These are phyloP conservation scores for Phania funesta DNA, from an alignment of 2,888 invertebrate species.

Conservation along the genomic window DNA sequence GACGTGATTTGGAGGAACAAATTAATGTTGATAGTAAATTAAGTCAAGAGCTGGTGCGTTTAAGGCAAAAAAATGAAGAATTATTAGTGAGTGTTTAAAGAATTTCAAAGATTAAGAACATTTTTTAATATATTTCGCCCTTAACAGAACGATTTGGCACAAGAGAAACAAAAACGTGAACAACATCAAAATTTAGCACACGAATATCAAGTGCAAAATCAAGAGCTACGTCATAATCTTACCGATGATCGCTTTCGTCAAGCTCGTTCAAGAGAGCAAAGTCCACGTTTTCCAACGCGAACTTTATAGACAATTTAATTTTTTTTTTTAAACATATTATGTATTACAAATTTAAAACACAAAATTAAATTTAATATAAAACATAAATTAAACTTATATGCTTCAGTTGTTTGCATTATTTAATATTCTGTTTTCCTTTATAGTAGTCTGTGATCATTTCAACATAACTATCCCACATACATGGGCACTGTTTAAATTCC, in stretches of 20 bases:
- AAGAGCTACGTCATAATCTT: conserved; percentile 77
- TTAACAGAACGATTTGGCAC: conserved; percentile 73
- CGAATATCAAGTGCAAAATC: conserved; percentile 76
- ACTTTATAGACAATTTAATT: conserved; percentile 54
- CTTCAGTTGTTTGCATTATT: neutral
- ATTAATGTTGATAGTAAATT: conserved; percentile 73
- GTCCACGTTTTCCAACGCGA: conserved; percentile 68
- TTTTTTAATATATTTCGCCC: conserved; percentile 3
- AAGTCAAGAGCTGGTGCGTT: conserved; percentile 75
- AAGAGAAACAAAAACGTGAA: conserved; percentile 73
- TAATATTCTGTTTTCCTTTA: conserved; percentile 14
- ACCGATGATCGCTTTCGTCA: conserved; percentile 77
- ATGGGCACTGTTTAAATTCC: conserved; percentile 70
- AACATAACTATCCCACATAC: conserved; percentile 72
- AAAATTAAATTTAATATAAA: conserved; percentile 35
- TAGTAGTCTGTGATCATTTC: conserved; percentile 56
- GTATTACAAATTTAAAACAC: neutral
- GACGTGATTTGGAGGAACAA: conserved; percentile 82
- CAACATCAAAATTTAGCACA: conserved; percentile 75
- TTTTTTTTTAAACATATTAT: neutral
- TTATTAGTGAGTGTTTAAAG: conserved; percentile 72
- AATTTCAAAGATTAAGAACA: neutral
- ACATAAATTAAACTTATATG: conserved; percentile 20
- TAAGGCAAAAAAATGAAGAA: conserved; percentile 73
- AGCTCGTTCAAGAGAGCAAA: conserved; percentile 74